Base-by-base conservation (phyloP, 2,888 invertebrate genomes). In the Habrosyne pyritoides region DNA sequence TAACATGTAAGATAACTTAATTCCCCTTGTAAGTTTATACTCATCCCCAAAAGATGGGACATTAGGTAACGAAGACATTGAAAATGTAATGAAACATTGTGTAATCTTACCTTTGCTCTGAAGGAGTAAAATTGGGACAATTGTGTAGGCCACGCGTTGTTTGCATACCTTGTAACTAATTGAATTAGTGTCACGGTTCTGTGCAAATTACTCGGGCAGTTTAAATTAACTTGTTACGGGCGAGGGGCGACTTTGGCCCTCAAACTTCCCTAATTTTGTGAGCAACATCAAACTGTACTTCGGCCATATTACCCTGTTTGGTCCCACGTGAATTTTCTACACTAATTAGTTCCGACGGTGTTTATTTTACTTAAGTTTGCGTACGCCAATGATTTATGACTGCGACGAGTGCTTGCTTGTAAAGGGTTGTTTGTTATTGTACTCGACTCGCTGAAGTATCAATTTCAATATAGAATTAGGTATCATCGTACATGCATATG, bases 201-300 rank as follows among this genome's bases (percentile, higher is more conserved):
- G 79, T 84, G 83, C 85, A 85, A 87, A 89, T 89, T 85, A 87
- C 87, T 86, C 85, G 83, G 86, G 80, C 87, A 90, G 89, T 91
- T 90, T 87, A 89, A 91, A 91, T 90, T 89, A 91, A 90, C 89
- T 90, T 90, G 89, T 90, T 85, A 50, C 83, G 83, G 79, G 80
- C 67, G 79, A 81, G 81, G 84, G 85, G 83, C 83, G 87, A 88
- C 87, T 89, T 89, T 75, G 82, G 87, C 86, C 90, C 87, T 87
- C 89, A 50, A 90, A 91, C 87, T 90, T 90, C 89, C 81, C 87
- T 90, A 90, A 91, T 89, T 90, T 91, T 87, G 90, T 83, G 87
- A 89, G 87, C 82, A 87, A 90, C 90, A 90, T 91, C 90, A 90
- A 91, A 89, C 90, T 90, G 84, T 88, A 85, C 90, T 90, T 85